A percentile compares a stretch with the other conserved stretches of the same genome.
These are phyloP conservation scores for Planiliza haematocheilus DNA, from an alignment of 2,113 vertebrate species.

Conservation along the genomic window DNA sequence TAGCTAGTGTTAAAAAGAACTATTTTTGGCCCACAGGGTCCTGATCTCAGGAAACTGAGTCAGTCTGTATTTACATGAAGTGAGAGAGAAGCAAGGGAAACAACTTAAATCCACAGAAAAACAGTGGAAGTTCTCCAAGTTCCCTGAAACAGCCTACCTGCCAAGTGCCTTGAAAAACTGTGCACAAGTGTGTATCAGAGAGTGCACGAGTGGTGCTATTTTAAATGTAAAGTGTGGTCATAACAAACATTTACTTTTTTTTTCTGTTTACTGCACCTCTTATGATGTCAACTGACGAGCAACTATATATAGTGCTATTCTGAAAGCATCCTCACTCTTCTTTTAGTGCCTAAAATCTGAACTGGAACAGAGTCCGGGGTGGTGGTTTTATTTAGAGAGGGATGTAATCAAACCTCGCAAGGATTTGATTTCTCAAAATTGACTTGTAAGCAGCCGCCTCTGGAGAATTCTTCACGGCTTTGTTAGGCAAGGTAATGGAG, in stretches of 20 bases:
- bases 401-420: neutral
- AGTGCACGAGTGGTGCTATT: too few species aligned
- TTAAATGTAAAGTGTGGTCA: too few species aligned
- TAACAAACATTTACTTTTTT: too few species aligned
- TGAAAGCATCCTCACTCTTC: neutral
- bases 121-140: neutral
- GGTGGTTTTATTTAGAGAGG: too few species aligned
- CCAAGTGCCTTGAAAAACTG: neutral
- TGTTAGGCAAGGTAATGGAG: neutral
- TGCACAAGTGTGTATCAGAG: neutral
- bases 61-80: neutral
- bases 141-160: neutral
- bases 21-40: constrained; percentile 15
- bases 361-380: neutral
- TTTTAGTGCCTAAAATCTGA: neutral
- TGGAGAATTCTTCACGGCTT: neutral
- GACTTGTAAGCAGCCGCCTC: neutral
- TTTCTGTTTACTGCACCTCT: too few species aligned
- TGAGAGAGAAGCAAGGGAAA: neutral
- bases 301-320: neutral
- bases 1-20: neutral
- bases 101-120: constrained; percentile 2
- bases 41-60: constrained; percentile 7
- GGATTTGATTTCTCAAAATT: neutral
- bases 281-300: too few species aligned